phyloP scores from a whole-genome alignment of 2,113 vertebrate species.

The Chrysemys picta region DNA sequence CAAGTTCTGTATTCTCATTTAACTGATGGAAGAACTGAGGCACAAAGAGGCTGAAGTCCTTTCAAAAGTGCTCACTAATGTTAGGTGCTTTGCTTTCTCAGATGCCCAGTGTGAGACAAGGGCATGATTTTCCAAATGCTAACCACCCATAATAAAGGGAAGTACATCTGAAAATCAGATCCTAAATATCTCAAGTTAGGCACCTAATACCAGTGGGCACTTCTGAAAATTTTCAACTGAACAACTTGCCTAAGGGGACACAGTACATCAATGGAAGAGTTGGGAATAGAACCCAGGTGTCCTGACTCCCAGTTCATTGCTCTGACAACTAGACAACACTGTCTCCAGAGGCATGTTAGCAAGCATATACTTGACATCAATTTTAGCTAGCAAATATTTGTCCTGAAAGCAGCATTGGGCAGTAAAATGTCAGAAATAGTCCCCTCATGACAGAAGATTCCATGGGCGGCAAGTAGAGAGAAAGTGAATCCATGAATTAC shows the following conservation, averaged over 20 bases:
- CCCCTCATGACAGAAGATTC: background rate
- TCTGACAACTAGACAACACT: background rate
- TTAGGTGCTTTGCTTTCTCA: background rate
- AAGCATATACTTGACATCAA: background rate
- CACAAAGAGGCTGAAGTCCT: background rate
- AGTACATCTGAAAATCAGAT: background rate
- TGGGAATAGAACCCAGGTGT: background rate
- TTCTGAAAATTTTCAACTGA: background rate
- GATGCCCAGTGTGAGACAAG: background rate
- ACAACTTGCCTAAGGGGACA: background rate
- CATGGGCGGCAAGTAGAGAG: background rate
- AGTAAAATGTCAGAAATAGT: background rate
- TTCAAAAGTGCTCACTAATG: background rate
- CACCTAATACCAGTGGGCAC: background rate
- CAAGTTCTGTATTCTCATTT: slow-evolving; percentile 17
- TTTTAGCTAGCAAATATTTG: background rate
- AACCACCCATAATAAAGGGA: background rate
- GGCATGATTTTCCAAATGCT: background rate
- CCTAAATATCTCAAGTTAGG: background rate
- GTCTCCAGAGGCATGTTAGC: background rate
- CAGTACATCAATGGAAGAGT: background rate
- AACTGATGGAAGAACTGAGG: background rate
- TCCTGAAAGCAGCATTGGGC: background rate
- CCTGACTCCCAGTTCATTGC: background rate
- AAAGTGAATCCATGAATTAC: background rate